Percentiles rank a stretch among this genome's conserved stretches.
These are phyloP conservation scores for Chlamydotis undulata DNA, from an alignment of 2,113 vertebrate genomes.

Conservation along the genomic window DNA sequence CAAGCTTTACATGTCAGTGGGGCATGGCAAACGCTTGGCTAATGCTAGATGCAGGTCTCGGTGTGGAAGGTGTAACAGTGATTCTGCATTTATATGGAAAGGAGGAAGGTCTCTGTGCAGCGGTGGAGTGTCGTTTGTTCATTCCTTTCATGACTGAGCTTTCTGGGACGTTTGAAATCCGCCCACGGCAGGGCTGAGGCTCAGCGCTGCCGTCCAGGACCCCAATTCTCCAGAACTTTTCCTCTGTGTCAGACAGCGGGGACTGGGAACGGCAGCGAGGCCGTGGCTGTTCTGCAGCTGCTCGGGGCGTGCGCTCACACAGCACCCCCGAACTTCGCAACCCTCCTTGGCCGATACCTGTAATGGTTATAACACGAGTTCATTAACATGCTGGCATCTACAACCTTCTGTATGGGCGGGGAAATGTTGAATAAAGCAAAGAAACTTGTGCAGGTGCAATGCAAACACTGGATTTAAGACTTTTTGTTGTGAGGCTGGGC, in stretches of 20 bases:
- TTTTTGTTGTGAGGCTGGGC: background rate
- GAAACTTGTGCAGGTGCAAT: background rate
- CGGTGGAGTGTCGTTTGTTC: background rate
- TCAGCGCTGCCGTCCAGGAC: background rate
- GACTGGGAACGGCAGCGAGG: background rate
- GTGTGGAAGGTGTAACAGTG: background rate
- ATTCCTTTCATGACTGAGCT: background rate
- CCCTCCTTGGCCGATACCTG: background rate
- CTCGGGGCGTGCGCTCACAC: background rate
- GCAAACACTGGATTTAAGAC: background rate
- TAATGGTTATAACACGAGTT: background rate
- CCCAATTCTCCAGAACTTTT: background rate
- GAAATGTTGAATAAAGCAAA: background rate
- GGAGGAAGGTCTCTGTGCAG: background rate
- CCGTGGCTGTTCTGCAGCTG: background rate
- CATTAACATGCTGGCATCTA: background rate
- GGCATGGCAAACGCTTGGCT: background rate
- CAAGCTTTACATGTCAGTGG: background rate
- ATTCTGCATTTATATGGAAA: background rate
- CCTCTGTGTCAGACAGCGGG: background rate
- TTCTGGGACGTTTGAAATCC: background rate
- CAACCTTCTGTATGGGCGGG: background rate
- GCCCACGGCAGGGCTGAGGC: background rate
- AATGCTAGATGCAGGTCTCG: background rate
- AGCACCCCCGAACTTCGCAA: background rate